These are phyloP conservation scores for Drosophila sordidula DNA, from an alignment of 2,888 invertebrate genomes.

Conservation along the genomic window DNA sequence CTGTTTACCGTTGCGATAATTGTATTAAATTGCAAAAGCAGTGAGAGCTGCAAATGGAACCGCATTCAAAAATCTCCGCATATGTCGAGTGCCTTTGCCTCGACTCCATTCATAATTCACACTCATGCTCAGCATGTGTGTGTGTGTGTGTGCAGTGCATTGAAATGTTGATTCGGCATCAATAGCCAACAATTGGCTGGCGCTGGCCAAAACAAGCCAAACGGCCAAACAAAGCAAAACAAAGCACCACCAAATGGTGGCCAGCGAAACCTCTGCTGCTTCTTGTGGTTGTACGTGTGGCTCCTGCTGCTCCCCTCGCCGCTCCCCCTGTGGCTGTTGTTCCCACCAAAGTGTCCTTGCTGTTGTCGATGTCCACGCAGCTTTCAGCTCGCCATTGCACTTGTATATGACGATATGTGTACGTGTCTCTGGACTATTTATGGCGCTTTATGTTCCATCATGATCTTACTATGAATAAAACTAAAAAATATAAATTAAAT, in stretches of 20 bases:
- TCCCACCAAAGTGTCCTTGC: constrained; percentile 17
- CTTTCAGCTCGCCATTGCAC: constrained; percentile 1
- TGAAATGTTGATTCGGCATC: constrained; percentile 34
- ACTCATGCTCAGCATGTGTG: constrained; percentile 16
- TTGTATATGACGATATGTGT: background rate
- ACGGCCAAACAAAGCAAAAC: constrained; percentile 23
- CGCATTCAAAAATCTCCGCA: constrained; percentile 20
- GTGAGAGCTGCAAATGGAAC: background rate
- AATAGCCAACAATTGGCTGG: constrained; percentile 52
- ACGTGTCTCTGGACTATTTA: constrained; percentile 1
- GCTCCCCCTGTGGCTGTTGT: background rate
- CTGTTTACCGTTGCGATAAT: constrained; percentile 27
- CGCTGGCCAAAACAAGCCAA: constrained; percentile 49
- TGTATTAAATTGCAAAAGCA: constrained; percentile 33
- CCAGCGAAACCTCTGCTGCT: constrained; percentile 15
- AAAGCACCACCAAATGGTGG: constrained; percentile 45
- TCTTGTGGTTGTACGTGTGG: constrained; percentile 45
- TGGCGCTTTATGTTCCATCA: background rate
- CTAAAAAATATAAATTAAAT: no score
- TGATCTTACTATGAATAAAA: no score
- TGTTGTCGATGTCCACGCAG: constrained; percentile 8
- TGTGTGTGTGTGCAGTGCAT: constrained; percentile 13
- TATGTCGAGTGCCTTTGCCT: constrained; percentile 27
- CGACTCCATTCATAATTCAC: constrained; percentile 30
- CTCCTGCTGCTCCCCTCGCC: constrained; percentile 12